Conservation (phyloP, 2,888 invertebrate genomes). For the Chromoteleia sp. region DNA sequence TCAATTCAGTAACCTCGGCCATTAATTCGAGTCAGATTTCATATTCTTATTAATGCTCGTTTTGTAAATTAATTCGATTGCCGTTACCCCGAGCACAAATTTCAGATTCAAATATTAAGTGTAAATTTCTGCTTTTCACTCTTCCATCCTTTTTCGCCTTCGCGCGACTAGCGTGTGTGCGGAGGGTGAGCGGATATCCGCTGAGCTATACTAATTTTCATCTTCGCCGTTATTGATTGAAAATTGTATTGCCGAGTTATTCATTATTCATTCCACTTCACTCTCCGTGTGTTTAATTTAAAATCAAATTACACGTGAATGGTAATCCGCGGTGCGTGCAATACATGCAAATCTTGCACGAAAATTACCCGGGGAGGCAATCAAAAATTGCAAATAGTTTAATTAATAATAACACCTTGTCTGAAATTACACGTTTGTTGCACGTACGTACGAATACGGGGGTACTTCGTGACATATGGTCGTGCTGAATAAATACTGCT, state of each 20-base stretch:
- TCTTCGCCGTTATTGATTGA: conserved; percentile 45
- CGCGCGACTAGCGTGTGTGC: conserved; percentile 12
- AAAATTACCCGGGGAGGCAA: conserved; percentile 5
- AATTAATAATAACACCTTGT: conserved; percentile 36
- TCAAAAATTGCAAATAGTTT: conserved; percentile 23
- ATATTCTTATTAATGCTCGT: conserved; percentile 15
- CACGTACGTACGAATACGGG: conserved; percentile 9
- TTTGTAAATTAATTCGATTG: conserved; percentile 16
- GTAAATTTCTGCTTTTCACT: neutral
- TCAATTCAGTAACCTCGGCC: conserved; percentile 10
- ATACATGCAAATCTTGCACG: conserved; percentile 11
- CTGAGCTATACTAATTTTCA: conserved; percentile 34
- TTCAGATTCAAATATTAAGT: neutral
- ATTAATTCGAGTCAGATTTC: conserved; percentile 26
- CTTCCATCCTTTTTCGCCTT: neutral
- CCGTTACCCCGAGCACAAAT: neutral
- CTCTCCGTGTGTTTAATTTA: conserved; percentile 26
- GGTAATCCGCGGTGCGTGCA: conserved; percentile 27
- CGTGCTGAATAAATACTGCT: conserved; percentile 2
- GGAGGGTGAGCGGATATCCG: conserved; percentile 30
- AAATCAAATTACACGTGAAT: conserved; percentile 26
- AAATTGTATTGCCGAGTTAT: conserved; percentile 37
- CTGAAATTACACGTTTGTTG: conserved; percentile 5
- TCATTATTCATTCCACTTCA: conserved; percentile 40
- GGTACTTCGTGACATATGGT: conserved; percentile 24